Percentiles rank a stretch among this genome's conserved stretches.
phyloP scores from a whole-genome alignment of 2,797 vertebrate species.

The Gymnoscopelus braueri region DNA sequence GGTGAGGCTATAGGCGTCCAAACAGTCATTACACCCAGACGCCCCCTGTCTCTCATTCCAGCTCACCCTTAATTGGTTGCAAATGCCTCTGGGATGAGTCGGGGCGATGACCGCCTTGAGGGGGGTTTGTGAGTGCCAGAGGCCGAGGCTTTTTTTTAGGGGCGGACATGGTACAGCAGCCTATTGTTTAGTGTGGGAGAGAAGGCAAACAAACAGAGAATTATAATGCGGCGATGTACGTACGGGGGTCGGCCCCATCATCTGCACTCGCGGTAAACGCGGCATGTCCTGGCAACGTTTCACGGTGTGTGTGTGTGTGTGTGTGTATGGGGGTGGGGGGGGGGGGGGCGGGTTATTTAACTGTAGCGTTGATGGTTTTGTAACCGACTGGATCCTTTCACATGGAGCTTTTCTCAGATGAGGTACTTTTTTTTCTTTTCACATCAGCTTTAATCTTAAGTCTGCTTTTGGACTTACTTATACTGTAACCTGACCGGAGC shows the following conservation, averaged over 20 bases:
- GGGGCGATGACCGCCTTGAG: slow-evolving; percentile 19
- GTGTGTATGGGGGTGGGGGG: too few species aligned
- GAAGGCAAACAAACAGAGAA: slow-evolving; percentile 47
- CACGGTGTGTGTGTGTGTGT: too few species aligned
- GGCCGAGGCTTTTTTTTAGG: slow-evolving; percentile 8
- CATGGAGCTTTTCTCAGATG: slow-evolving; percentile 16
- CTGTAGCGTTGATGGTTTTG: slow-evolving; percentile 36
- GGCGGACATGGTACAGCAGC: slow-evolving; percentile 11
- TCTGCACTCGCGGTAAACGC: slow-evolving; percentile 32
- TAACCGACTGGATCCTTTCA: slow-evolving; percentile 35
- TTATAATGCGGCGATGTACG: slow-evolving; percentile 40
- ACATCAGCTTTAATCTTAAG: slow-evolving; percentile 7
- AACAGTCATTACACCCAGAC: slow-evolving; percentile 49
- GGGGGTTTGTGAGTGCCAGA: slow-evolving; percentile 50
- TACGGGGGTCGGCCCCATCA: slow-evolving; percentile 13
- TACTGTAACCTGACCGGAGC: slow-evolving; percentile 24
- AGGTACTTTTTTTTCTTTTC: slow-evolving; percentile 32
- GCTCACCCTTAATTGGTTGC: slow-evolving; percentile 60
- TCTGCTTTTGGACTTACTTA: slow-evolving; percentile 1
- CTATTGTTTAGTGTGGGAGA: slow-evolving; percentile 32
- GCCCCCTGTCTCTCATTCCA: slow-evolving; percentile 22
- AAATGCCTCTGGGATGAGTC: slow-evolving; percentile 66
- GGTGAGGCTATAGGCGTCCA: slow-evolving; percentile 43
- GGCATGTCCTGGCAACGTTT: slow-evolving; percentile 11
- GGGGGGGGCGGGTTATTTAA: slow-evolving; percentile 34